Base-by-base conservation (phyloP, 1,140 invertebrate species). In the Drosophila yakuba region DNA sequence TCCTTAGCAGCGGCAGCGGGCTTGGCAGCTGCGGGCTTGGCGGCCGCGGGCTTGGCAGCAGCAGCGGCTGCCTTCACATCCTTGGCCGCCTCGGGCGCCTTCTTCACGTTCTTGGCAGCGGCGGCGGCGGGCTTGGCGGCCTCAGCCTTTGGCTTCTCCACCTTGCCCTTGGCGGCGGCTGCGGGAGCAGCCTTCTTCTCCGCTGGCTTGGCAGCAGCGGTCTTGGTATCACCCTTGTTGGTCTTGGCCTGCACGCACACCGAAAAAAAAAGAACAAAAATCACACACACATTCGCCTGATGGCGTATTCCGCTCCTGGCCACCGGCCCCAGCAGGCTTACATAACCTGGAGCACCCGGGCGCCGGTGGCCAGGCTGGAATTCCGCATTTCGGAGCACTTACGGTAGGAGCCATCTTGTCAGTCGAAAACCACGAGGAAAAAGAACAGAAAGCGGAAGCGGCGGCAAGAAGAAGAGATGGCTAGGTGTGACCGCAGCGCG, bases 1-100 rank as follows among this genome's bases (percentile, higher is more conserved):
- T 94, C 93, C 80, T 93, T 93, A 77, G 93, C 80, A 43, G 93
- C 93, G 77, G 93, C 80, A 41, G 93, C 93, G 14, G 72, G 79
- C 82, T 77, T 89, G 45, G 81, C 80, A 15, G 86, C 74, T 7
- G 81, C 79, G 14, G 88, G 66, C 57, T 91, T 91, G 5, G 84
- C 84, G 23, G 85, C 62, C 5, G 84, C 58, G 8, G 69, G 51
- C 60, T 75, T 78, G 17, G 74, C 75, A 32, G 82, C 77, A 23
- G 88, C 80, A 36, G 80, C 64, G 28, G 85, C 77, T 8, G 76
- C 80, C 72, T 89, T 91, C 3, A 86, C 85, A 12, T 84, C 86
- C 69, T 91, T 91, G 51, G 85, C 91, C 50, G 73, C 85, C 69
- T 89, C 91, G 28, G 86, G 80, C 11, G 81, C 86, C 80, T 92